A percentile compares a stretch with the other conserved stretches of the same genome.
Evolutionary conservation across 2,113 vertebrate genomes (phyloP).

Genomic region (Psilopsiagon aurifrons): DNA sequence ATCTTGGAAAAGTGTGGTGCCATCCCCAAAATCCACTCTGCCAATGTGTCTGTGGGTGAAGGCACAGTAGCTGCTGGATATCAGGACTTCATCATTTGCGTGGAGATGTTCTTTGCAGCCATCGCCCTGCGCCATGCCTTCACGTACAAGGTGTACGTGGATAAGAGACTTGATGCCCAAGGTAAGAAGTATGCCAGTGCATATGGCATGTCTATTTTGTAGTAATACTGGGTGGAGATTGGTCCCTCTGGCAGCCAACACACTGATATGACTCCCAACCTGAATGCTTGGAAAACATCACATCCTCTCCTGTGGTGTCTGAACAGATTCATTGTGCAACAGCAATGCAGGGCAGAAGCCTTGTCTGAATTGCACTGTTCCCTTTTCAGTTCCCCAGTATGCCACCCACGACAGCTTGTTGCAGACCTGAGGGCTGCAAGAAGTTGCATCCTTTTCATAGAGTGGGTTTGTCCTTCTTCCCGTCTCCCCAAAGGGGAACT

Average conservation of each 20-base stretch:
- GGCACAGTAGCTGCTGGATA: slow-evolving; percentile 96
- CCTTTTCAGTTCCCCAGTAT: slow-evolving; percentile 56
- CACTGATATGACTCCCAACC: not conserved
- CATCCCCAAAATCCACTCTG: slow-evolving; percentile 91
- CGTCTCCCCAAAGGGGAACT: slow-evolving; percentile 32
- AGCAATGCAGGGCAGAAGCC: not conserved
- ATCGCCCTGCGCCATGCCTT: slow-evolving; percentile 92
- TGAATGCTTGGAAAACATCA: not conserved
- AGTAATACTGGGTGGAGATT: not conserved
- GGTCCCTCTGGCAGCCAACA: not conserved
- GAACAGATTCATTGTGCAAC: slow-evolving; percentile 25
- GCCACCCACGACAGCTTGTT: slow-evolving; percentile 25
- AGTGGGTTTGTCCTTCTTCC: slow-evolving; percentile 36
- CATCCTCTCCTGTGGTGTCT: slow-evolving; percentile 6
- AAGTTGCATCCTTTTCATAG: slow-evolving; percentile 18
- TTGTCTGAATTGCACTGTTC: slow-evolving; percentile 39
- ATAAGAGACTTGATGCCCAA: slow-evolving; percentile 92
- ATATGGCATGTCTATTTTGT: not conserved
- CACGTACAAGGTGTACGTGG: slow-evolving; percentile 90
- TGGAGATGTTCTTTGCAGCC: slow-evolving; percentile 98
- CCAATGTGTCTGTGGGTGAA: slow-evolving; percentile 88
- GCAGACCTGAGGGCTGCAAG: slow-evolving; percentile 28
- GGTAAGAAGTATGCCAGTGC: slow-evolving; percentile 70
- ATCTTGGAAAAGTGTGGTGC: slow-evolving; percentile 97
- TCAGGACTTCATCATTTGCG: slow-evolving; percentile 97